Evolutionary conservation across 1,140 invertebrate genomes (phyloP), one percentile per base, ranked within the genome.

Genomic region (Eriosoma lanigerum): DNA sequence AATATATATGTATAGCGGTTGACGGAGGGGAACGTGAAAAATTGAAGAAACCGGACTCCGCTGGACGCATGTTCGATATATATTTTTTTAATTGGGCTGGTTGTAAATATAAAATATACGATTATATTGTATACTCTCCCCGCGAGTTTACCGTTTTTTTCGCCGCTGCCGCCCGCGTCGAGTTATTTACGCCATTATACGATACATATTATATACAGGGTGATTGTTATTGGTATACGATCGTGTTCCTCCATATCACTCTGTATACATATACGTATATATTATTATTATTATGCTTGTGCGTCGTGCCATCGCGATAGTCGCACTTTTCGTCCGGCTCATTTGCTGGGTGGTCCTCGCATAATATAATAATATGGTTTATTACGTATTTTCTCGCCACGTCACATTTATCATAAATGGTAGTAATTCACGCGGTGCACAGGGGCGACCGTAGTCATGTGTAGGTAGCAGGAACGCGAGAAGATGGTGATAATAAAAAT

Each of bases 71-170:
- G 72, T 76, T 58, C 52, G 29, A 76, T 38, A 76, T n/a, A n/a
- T n/a, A n/a, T n/a, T n/a, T n/a, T 76, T 76, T 76, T 76, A 76
- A 76, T 76, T 76, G 72, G 72, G 48, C 72, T 58, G 50, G 72
- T 58, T 44, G 13, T 38, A 38, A 38, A 38, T 4, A 4, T 4
- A 38, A 4, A 38, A 38, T 38, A 38, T 38, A 38, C n/a, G n/a
- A n/a, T 38, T 38, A 38, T 38, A 38, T 38, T 38, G 32, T 38
- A 8, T 8, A 38, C n/a, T 54, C 52, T 76, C 32, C 50, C 64
- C 44, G 2, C 15, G 72, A 21, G 32, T 54, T 73, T 73, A 73
- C 70, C 70, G 70, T 73, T 73, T 73, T 73, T 26, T 38, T 3
- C 8, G 8, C 32, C 32, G 8, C 32, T 8, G 8, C 8, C 32